Evolutionary conservation across 2,888 invertebrate species (phyloP).

Genomic region (Cephus sareptanus): DNA sequence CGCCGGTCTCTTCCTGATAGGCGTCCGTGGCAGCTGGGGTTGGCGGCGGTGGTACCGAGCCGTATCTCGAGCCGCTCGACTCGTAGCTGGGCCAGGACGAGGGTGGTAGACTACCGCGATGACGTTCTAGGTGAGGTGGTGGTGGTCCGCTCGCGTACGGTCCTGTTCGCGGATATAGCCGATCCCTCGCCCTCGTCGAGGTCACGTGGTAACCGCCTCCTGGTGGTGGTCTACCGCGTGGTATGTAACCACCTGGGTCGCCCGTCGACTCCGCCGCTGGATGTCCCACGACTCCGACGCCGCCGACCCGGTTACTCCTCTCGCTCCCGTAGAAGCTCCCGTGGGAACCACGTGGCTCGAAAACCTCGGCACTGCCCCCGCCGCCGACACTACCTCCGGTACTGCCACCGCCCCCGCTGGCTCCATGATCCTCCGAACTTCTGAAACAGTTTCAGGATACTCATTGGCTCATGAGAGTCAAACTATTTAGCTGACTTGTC

Average conservation of each 20-base stretch:
- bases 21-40: conserved; percentile 57
- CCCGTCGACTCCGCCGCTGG: conserved; percentile 52
- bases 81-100: conserved; percentile 61
- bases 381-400: conserved; percentile 27
- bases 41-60: conserved; percentile 57
- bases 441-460: conserved; percentile 41
- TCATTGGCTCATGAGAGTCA: too few relatives aligned
- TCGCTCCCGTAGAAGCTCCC: conserved; percentile 60
- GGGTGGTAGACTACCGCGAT: conserved; percentile 54
- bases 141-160: conserved; percentile 57
- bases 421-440: conserved; percentile 61
- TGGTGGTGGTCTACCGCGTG: conserved; percentile 58
- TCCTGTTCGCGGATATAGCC: conserved; percentile 60
- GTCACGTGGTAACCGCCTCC: conserved; percentile 60
- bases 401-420: conserved; percentile 47
- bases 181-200: conserved; percentile 63
- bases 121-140: conserved; percentile 61
- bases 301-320: conserved; percentile 55
- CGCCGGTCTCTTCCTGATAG: conserved; percentile 54
- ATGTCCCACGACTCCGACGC: conserved; percentile 43
- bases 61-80: conserved; percentile 57
- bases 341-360: conserved; percentile 65
- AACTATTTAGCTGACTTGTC: too few relatives aligned
- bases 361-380: conserved; percentile 47
- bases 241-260: conserved; percentile 60